phyloP scores from a whole-genome alignment of 2,113 vertebrate genomes.

The Tragelaphus imberbis region DNA sequence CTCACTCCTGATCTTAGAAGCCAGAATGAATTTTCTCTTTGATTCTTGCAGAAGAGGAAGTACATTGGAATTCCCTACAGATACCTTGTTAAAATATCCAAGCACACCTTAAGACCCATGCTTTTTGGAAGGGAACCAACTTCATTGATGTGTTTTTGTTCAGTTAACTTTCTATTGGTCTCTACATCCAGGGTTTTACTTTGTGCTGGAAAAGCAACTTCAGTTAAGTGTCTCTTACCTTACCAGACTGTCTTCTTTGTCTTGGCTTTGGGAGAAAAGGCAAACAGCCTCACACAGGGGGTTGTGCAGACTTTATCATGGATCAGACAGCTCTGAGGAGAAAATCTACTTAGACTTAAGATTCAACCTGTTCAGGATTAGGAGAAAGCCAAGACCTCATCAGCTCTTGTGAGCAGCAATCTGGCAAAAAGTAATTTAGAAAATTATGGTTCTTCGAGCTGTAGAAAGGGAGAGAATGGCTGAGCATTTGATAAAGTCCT shows the following conservation, averaged over 20 bases:
- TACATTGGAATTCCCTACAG: slow-evolving; percentile 12
- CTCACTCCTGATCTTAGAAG: slow-evolving; percentile 40
- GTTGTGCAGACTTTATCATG: not conserved
- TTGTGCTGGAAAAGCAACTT: not conserved
- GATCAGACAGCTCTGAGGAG: not conserved
- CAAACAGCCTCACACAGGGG: not conserved
- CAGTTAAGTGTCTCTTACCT: not conserved
- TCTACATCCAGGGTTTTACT: not conserved
- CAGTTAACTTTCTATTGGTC: not conserved
- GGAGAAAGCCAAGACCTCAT: slow-evolving; percentile 12
- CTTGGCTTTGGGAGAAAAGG: not conserved
- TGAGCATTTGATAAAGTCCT: not conserved
- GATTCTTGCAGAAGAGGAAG: slow-evolving; percentile 16
- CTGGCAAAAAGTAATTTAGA: slow-evolving; percentile 7
- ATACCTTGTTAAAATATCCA: slow-evolving; percentile 13
- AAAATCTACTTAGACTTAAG: slow-evolving; percentile 37
- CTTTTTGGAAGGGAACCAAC: not conserved
- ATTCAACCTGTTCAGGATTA: not conserved
- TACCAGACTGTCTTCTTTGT: not conserved
- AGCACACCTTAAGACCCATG: not conserved
- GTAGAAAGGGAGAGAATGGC: not conserved
- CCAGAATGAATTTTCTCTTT: slow-evolving; percentile 23
- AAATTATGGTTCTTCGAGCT: not conserved
- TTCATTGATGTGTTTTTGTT: not conserved
- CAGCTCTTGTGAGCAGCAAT: not conserved